A percentile compares a stretch with the other conserved stretches of the same genome.
phyloP scores from a whole-genome alignment of 2,113 vertebrate genomes.

The Myrmecophaga tridactyla region DNA sequence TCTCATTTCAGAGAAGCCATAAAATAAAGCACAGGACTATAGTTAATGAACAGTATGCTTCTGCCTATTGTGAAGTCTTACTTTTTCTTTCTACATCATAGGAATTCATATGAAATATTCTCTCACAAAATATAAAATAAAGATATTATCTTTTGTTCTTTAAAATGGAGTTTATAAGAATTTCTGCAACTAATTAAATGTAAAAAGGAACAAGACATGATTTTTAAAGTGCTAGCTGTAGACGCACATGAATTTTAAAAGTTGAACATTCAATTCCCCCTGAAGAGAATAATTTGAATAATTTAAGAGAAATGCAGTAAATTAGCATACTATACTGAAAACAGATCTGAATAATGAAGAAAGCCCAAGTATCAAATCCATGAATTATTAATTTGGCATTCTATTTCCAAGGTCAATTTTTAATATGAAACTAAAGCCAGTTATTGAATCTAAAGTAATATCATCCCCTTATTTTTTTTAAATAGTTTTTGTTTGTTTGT shows the following conservation, averaged over 20 bases:
- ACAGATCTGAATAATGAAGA: neutral
- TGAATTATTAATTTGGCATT: neutral
- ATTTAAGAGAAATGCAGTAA: neutral
- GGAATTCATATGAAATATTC: neutral
- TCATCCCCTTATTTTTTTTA: no score
- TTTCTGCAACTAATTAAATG: neutral
- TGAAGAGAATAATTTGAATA: neutral
- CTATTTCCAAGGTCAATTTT: neutral
- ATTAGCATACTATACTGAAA: neutral
- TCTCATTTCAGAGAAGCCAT: no score
- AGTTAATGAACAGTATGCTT: neutral
- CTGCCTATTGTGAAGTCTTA: neutral
- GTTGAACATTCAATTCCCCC: neutral
- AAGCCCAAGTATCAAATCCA: neutral
- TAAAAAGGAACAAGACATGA: neutral
- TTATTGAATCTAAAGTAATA: neutral
- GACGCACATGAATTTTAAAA: neutral
- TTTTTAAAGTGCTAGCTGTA: neutral
- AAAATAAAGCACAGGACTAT: neutral
- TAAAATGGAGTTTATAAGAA: neutral
- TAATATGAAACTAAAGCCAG: neutral
- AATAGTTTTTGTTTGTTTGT: no score
- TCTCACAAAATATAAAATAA: neutral
- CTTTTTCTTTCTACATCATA: neutral
- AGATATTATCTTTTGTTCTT: neutral